phyloP scores from a whole-genome alignment of 30 jellyfish, hydroid and myxozoan species.

The Morbakka virulenta region DNA sequence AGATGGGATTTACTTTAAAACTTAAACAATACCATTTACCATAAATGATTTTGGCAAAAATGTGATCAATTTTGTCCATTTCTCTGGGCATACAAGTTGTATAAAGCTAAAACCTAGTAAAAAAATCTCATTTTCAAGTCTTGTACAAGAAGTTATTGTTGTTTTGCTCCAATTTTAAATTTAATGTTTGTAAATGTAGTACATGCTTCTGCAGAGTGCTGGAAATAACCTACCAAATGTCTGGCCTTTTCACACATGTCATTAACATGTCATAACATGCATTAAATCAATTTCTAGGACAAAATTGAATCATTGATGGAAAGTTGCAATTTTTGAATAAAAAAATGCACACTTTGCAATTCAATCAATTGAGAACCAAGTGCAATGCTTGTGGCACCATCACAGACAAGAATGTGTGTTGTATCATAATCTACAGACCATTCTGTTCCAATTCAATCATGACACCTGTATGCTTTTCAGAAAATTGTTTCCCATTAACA shows the following conservation, averaged over 20 bases:
- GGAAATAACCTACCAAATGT: slow-evolving; percentile 30
- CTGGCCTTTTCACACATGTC: slow-evolving; percentile 15
- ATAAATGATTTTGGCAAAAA: too few relatives aligned
- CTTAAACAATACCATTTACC: too few relatives aligned
- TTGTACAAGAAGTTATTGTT: slow-evolving; percentile 20
- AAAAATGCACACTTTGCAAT: slow-evolving; percentile 22
- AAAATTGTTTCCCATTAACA: neutral
- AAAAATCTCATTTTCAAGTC: slow-evolving; percentile 2
- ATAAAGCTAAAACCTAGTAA: too few relatives aligned
- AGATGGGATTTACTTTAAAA: too few relatives aligned
- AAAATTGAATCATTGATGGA: neutral
- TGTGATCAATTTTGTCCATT: too few relatives aligned
- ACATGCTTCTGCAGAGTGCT: slow-evolving; percentile 51
- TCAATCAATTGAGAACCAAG: neutral
- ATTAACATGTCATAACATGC: too few relatives aligned
- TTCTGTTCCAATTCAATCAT: neutral
- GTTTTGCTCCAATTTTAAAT: slow-evolving; percentile 5
- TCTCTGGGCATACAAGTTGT: too few relatives aligned
- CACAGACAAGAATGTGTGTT: slow-evolving; percentile 27
- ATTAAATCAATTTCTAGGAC: too few relatives aligned
- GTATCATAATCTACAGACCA: neutral
- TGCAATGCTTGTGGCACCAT: slow-evolving; percentile 33
- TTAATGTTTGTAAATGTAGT: slow-evolving; percentile 17
- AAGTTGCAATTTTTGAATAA: slow-evolving; percentile 32
- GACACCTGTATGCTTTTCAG: too few relatives aligned